Conservation (phyloP, 2,888 invertebrate genomes). For the Agonum fuliginosum region DNA sequence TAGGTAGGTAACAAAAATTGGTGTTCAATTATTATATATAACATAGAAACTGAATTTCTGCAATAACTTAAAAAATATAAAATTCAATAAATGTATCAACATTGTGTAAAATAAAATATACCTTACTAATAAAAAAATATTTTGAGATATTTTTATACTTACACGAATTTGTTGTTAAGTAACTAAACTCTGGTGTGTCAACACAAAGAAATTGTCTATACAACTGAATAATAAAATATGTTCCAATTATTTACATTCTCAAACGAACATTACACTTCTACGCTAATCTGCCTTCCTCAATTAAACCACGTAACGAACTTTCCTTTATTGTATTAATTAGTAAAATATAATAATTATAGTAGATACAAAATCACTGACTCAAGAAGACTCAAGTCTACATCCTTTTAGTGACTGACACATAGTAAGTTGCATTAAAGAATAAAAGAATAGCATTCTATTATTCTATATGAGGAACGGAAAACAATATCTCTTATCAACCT, state of each 20-base stretch:
- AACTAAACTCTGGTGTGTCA: neutral
- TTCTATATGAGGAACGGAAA: slow-evolving; percentile 42
- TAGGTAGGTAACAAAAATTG: no score
- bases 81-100: no score
- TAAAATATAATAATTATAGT: neutral
- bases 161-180: neutral
- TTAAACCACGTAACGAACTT: neutral
- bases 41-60: no score
- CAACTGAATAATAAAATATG: neutral
- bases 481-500: slow-evolving; percentile 45
- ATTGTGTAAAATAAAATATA: no score
- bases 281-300: no score
- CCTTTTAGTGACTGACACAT: neutral
- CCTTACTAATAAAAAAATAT: no score
- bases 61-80: no score
- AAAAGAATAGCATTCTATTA: slow-evolving; percentile 41
- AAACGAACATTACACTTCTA: no score
- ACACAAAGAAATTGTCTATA: neutral
- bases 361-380: neutral
- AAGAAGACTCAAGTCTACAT: neutral
- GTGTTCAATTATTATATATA: no score
- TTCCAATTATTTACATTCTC: no score
- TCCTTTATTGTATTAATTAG: neutral
- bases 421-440: slow-evolving; percentile 14
- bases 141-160: no score